Conservation (phyloP, 1,140 invertebrate genomes). For the Zaprionus vittiger region DNA sequence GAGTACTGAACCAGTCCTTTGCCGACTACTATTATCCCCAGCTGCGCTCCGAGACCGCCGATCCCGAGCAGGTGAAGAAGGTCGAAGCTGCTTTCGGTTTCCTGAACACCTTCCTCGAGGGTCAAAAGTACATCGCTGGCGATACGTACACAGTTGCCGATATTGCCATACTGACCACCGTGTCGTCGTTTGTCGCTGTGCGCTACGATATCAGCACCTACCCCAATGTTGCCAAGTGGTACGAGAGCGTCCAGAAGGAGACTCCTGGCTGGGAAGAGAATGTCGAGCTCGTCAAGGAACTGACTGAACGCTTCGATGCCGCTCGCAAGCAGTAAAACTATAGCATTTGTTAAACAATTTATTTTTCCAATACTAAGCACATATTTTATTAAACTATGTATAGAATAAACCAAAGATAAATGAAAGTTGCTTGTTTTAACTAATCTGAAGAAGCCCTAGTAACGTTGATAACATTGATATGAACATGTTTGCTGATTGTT, state of each 20-base stretch:
- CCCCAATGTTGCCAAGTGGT: conserved; percentile 89
- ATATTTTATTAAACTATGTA: not conserved
- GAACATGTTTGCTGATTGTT: no score
- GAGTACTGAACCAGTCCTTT: conserved; percentile 88
- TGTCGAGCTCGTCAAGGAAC: conserved; percentile 35
- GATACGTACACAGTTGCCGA: conserved; percentile 91
- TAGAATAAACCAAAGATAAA: not conserved
- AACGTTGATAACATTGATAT: no score
- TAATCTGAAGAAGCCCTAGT: no score
- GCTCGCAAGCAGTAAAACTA: conserved; percentile 2
- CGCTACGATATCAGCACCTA: conserved; percentile 88
- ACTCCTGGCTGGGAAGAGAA: conserved; percentile 86
- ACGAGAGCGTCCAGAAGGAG: conserved; percentile 87
- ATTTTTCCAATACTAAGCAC: not conserved
- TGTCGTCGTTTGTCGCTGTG: conserved; percentile 88
- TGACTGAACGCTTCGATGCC: conserved; percentile 45
- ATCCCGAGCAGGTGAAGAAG: conserved; percentile 87
- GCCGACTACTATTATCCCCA: conserved; percentile 89
- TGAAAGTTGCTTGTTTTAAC: not conserved
- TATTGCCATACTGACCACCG: conserved; percentile 86
- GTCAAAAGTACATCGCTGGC: conserved; percentile 88
- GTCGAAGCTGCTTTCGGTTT: conserved; percentile 87
- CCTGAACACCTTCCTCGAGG: conserved; percentile 88
- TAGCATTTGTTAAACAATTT: not conserved
- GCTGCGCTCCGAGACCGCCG: conserved; percentile 87